Conservation (phyloP, 2,113 vertebrate species). For the Accipiter cooperii region DNA sequence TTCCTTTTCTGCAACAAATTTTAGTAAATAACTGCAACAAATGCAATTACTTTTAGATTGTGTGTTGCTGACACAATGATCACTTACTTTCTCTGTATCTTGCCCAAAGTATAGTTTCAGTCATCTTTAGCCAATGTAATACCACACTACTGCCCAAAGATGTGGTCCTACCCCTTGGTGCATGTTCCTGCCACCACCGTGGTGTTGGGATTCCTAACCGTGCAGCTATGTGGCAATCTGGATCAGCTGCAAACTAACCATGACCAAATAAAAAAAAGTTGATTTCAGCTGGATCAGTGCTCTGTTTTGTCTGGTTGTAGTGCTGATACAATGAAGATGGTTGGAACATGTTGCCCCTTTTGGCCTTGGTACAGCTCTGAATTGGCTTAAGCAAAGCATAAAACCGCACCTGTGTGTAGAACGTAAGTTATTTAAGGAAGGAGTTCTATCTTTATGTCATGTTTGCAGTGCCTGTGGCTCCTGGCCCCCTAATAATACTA, state of each 20-base stretch:
- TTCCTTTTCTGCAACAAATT: background rate
- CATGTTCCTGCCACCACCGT: background rate
- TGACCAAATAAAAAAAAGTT: background rate
- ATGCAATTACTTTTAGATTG: background rate
- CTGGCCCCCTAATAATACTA: background rate
- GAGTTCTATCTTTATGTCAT: background rate
- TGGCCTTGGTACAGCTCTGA: background rate
- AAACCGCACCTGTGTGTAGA: background rate
- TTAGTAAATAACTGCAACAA: background rate
- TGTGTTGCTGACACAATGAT: background rate
- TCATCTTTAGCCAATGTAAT: conserved; percentile 45
- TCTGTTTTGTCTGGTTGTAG: background rate
- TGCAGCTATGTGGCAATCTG: background rate
- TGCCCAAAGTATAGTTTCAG: conserved; percentile 27
- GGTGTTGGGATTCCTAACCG: background rate
- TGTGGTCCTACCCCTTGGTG: background rate
- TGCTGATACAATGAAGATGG: background rate
- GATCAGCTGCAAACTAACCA: background rate
- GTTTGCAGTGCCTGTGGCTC: background rate
- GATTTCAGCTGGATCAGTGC: background rate
- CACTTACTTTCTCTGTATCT: background rate
- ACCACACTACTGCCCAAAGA: background rate
- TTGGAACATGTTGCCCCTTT: background rate
- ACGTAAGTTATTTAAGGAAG: background rate
- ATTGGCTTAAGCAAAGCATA: background rate